A percentile compares a stretch with the other conserved stretches of the same genome.
Evolutionary conservation across 2,797 vertebrate species (phyloP).

Genomic region (Oreortyx pictus): DNA sequence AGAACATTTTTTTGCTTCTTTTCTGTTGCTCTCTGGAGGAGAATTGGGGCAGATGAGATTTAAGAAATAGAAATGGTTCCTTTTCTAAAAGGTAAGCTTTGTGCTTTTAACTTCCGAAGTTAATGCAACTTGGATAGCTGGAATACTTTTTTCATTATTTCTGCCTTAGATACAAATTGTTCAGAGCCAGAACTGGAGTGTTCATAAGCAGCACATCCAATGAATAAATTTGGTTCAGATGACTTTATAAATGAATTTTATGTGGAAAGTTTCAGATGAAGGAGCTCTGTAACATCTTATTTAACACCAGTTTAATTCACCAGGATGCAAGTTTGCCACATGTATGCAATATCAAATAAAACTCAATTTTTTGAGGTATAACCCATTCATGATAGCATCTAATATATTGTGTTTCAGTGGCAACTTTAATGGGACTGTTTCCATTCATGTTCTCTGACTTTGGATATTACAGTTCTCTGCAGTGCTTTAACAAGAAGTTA

Average conservation of each 20-base stretch:
- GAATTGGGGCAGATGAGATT: background rate
- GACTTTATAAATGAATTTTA: background rate
- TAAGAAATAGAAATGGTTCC: background rate
- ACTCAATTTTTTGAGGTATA: fast-evolving
- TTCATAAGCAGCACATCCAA: background rate
- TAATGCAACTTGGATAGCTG: background rate
- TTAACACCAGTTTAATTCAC: background rate
- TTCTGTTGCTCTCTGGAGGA: background rate
- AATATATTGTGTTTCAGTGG: background rate
- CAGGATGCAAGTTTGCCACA: background rate
- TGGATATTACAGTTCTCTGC: background rate
- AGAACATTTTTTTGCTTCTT: background rate
- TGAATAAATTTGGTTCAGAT: background rate
- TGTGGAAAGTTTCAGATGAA: background rate
- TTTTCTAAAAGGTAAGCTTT: background rate
- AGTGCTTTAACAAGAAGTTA: background rate
- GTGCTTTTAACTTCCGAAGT: background rate
- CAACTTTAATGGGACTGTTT: background rate
- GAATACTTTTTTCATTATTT: background rate
- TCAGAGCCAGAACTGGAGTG: background rate
- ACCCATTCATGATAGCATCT: background rate
- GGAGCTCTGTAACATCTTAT: background rate
- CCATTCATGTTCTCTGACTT: background rate
- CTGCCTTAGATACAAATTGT: background rate
- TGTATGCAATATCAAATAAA: background rate